Percentiles rank a stretch among this genome's conserved stretches.
Conservation (phyloP, 2,797 vertebrate species). For the Nannoperca obscura region DNA sequence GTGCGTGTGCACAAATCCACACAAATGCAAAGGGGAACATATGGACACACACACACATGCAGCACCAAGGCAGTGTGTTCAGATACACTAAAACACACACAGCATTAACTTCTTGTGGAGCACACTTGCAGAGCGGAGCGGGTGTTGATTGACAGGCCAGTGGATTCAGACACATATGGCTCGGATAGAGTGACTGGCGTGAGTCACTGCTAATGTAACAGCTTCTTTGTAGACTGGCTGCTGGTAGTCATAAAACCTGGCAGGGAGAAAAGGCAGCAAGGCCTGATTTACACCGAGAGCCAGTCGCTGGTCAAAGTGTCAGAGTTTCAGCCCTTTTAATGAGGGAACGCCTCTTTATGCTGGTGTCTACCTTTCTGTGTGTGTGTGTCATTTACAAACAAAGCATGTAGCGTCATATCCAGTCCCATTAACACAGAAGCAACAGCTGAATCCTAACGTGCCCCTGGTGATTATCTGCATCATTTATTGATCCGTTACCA, state of each 20-base stretch:
- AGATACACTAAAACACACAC: slow-evolving; percentile 10
- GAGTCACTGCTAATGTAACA: slow-evolving; percentile 63
- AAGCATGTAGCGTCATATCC: slow-evolving; percentile 11
- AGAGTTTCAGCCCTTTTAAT: slow-evolving; percentile 36
- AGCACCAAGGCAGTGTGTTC: slow-evolving; percentile 4
- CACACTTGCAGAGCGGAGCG: slow-evolving; percentile 7
- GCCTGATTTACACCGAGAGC: slow-evolving; percentile 60
- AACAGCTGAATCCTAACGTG: slow-evolving; percentile 5
- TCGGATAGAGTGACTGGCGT: slow-evolving; percentile 50
- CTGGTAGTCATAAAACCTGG: slow-evolving; percentile 58
- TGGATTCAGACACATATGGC: slow-evolving; percentile 58
- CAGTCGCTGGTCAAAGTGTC: slow-evolving; percentile 47
- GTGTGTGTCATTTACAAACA: slow-evolving; percentile 24
- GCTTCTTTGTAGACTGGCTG: slow-evolving; percentile 59
- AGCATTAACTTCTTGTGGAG: slow-evolving; percentile 38
- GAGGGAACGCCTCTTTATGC: slow-evolving; percentile 26
- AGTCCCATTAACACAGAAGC: slow-evolving; percentile 5
- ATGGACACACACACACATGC: background rate
- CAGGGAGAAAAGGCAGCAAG: slow-evolving; percentile 34
- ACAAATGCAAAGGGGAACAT: background rate
- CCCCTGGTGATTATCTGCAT: background rate
- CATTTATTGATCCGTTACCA: slow-evolving; percentile 16
- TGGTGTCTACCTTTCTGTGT: background rate
- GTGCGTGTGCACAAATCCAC: background rate
- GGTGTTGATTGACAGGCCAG: slow-evolving; percentile 27